Evolutionary conservation across 2,113 vertebrate genomes (phyloP).

Genomic region (Sprattus sprattus): DNA sequence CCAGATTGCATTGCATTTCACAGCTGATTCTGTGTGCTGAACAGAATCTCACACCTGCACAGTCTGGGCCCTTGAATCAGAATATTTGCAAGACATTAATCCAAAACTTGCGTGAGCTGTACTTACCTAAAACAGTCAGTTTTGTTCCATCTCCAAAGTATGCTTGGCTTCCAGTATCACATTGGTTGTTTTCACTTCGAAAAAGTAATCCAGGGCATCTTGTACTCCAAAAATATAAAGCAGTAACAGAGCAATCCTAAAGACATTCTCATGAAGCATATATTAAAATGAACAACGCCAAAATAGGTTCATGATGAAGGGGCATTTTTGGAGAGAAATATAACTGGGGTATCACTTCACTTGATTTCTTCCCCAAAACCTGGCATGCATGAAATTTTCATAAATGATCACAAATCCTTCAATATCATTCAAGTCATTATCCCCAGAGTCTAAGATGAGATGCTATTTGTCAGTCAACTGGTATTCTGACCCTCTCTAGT

Average conservation of each 20-base stretch:
- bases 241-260: background rate
- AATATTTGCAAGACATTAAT: background rate
- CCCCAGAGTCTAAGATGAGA: background rate
- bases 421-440: background rate
- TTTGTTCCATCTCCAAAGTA: conserved; percentile 56
- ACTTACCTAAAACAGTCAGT: conserved; percentile 74
- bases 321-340: background rate
- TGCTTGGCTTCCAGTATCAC: conserved; percentile 61
- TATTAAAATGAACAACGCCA: background rate
- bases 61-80: background rate
- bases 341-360: background rate
- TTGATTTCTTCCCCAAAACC: background rate
- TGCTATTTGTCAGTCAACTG: background rate
- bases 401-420: background rate
- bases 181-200: conserved; percentile 41
- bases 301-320: background rate
- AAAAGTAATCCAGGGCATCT: conserved; percentile 45
- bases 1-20: background rate
- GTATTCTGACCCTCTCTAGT: background rate
- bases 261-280: background rate
- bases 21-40: background rate
- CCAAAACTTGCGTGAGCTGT: background rate
- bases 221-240: background rate
- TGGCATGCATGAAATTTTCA: background rate
- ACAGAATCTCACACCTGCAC: background rate